Evolutionary conservation across 2,113 vertebrate genomes (phyloP).

Genomic region (Pterophyllum scalare): DNA sequence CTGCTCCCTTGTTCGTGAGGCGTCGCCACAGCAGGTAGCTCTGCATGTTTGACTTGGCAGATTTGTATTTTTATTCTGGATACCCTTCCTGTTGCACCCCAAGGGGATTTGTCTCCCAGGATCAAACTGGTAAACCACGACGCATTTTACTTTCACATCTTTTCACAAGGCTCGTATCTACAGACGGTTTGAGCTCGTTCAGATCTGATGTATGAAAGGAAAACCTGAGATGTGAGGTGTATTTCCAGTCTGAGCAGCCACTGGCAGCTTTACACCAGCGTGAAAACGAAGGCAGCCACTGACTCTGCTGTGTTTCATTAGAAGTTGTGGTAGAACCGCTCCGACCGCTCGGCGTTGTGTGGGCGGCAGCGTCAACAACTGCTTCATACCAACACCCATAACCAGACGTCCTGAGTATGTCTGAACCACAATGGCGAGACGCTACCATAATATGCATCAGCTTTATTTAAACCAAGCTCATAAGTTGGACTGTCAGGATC

Average conservation of each 20-base stretch:
- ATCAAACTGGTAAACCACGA: too few relatives aligned
- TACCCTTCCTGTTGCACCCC: too few relatives aligned
- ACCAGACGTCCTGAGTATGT: not conserved
- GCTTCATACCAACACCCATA: not conserved
- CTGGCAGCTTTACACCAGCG: not conserved
- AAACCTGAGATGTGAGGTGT: not conserved
- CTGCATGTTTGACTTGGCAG: not conserved
- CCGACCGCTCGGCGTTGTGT: not conserved
- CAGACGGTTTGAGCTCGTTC: too few relatives aligned
- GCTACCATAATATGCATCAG: rapidly evolving
- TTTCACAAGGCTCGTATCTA: not conserved
- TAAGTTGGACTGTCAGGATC: too few relatives aligned
- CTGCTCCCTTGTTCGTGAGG: rapidly evolving
- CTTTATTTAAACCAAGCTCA: too few relatives aligned
- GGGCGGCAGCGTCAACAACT: rapidly evolving
- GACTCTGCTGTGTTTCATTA: not conserved
- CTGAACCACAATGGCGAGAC: not conserved
- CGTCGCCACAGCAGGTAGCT: not conserved
- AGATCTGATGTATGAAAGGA: not conserved
- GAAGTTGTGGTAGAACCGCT: not conserved
- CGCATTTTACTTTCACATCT: not conserved
- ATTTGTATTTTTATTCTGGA: not conserved
- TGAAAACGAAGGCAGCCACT: not conserved
- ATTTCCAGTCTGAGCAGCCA: not conserved
- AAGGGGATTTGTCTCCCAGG: too few relatives aligned